These are phyloP conservation scores for Styela clava DNA, from an alignment of 23 tunicate genomes.

Conservation along the genomic window DNA sequence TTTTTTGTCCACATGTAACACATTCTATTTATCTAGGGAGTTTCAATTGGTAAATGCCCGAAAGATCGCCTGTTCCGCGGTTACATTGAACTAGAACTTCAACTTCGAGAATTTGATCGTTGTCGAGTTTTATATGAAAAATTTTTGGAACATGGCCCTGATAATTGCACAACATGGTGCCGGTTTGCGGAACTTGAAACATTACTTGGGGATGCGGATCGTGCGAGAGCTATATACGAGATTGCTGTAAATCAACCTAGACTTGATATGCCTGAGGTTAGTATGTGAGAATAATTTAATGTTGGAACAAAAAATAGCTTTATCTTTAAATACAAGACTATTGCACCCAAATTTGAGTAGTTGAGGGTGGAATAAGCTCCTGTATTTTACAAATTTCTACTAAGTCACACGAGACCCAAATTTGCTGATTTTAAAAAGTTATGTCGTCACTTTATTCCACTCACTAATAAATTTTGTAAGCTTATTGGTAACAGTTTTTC, in stretches of 20 bases:
- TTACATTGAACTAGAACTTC: constrained; percentile 90
- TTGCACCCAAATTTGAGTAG: too few relatives aligned
- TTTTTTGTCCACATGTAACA: too few relatives aligned
- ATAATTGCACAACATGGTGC: constrained; percentile 96
- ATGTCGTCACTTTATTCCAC: too few relatives aligned
- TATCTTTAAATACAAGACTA: background rate
- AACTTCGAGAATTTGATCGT: constrained; percentile 96
- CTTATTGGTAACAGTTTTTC: too few relatives aligned
- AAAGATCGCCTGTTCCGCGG: constrained; percentile 89
- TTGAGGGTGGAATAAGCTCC: too few relatives aligned
- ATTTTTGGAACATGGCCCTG: constrained; percentile 80
- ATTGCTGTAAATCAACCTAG: constrained; percentile 79
- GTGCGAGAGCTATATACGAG: constrained; percentile 88
- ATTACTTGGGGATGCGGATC: constrained; percentile 77
- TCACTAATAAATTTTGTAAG: too few relatives aligned
- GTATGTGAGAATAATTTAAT: too few relatives aligned
- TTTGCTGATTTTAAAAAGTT: too few relatives aligned
- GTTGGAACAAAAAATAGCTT: background rate
- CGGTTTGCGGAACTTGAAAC: constrained; percentile 94
- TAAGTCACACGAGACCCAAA: too few relatives aligned
- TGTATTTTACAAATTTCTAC: too few relatives aligned
- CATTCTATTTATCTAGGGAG: constrained; percentile 56
- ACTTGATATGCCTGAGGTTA: constrained; percentile 94
- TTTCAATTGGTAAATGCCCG: constrained; percentile 95
- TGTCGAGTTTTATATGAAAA: constrained; percentile 87